Conservation (phyloP, 2,888 invertebrate species). For the Iselma pallidipennis region DNA sequence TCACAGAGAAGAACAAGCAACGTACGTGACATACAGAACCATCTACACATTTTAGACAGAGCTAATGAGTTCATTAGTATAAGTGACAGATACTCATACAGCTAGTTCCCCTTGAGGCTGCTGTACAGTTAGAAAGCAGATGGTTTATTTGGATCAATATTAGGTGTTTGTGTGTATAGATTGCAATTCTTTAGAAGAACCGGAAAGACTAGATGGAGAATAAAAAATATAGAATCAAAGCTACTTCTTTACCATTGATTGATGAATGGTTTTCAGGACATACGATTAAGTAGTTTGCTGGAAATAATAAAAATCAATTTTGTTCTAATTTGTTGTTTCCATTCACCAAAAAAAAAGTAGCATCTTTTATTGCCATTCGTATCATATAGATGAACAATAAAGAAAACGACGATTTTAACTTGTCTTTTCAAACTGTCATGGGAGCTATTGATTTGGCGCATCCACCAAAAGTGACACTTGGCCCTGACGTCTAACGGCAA, state of each 20-base stretch:
- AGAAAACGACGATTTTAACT: neutral
- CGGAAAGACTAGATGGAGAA: no score
- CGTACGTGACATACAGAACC: slow-evolving; percentile 4
- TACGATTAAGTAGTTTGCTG: no score
- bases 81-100: slow-evolving; percentile 29
- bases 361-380: neutral
- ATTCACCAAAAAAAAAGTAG: neutral
- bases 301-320: no score
- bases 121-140: slow-evolving; percentile 2
- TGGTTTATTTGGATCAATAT: slow-evolving; percentile 16
- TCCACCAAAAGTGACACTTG: neutral
- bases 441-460: neutral
- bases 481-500: neutral
- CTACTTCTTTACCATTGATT: no score
- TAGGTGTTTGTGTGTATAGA: neutral
- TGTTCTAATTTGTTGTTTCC: no score
- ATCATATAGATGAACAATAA: neutral
- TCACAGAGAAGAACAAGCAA: no score
- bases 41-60: slow-evolving; percentile 22
- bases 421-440: neutral
- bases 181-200: no score
- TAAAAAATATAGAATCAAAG: no score
- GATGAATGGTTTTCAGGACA: no score
- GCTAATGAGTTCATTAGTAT: slow-evolving; percentile 34
- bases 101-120: slow-evolving; percentile 9